These are phyloP conservation scores for Brevipalpus yothersi DNA, from an alignment of 1,140 invertebrate genomes.

Conservation along the genomic window DNA sequence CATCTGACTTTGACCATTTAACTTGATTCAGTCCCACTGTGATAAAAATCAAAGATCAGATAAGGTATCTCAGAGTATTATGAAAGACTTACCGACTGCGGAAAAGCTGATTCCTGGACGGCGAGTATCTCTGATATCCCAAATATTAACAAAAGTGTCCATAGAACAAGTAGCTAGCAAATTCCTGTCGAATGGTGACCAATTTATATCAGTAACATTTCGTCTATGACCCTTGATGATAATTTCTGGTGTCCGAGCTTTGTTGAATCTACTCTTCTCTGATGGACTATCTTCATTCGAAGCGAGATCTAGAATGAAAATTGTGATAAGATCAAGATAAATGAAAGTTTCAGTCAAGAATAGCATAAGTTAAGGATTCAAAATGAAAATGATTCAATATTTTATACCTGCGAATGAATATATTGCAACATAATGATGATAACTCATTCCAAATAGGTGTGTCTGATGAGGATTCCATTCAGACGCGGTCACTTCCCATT, in stretches of 20 bases:
- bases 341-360: conserved; percentile 3
- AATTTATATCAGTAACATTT: conserved; percentile 63
- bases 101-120: not conserved
- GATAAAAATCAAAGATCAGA: conserved; percentile 49
- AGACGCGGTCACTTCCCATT: conserved; percentile 71
- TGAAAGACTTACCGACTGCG: not conserved
- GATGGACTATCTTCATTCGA: conserved; percentile 54
- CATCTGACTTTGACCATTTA: conserved; percentile 63
- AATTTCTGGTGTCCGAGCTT: conserved; percentile 37
- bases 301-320: conserved; percentile 16
- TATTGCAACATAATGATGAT: conserved; percentile 6
- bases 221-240: conserved; percentile 59
- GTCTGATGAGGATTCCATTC: conserved; percentile 72
- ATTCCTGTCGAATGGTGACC: conserved; percentile 68
- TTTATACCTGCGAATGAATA: conserved; percentile 2
- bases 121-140: conserved; percentile 38
- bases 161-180: conserved; percentile 72
- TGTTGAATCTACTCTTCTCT: conserved; percentile 27
- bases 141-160: conserved; percentile 74
- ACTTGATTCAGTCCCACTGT: conserved; percentile 68
- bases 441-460: conserved; percentile 60
- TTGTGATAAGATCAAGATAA: not conserved
- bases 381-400: conserved; percentile 7
- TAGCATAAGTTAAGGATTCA: not conserved
- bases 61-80: conserved; percentile 30